Conservation (phyloP, 2,888 invertebrate species). For the Drosophila falleni region DNA sequence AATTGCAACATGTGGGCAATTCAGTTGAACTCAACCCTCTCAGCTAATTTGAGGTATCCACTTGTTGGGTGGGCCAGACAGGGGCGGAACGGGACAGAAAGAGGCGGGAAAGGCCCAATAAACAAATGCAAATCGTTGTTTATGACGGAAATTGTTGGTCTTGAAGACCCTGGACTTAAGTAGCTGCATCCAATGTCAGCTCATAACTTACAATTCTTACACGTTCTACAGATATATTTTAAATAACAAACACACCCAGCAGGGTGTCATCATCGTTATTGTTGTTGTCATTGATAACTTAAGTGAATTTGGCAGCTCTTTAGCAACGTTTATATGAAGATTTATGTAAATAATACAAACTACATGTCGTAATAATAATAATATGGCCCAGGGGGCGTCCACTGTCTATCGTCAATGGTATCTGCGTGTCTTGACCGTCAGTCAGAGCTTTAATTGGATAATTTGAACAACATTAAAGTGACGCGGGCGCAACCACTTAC, state of each 20-base stretch:
- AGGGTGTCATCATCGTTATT: slow-evolving; percentile 21
- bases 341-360: slow-evolving; percentile 77
- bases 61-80: neutral
- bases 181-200: slow-evolving; percentile 62
- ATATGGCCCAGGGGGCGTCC: slow-evolving; percentile 33
- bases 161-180: slow-evolving; percentile 42
- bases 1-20: slow-evolving; percentile 75
- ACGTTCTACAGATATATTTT: slow-evolving; percentile 18
- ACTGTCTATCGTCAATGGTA: slow-evolving; percentile 19
- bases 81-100: neutral
- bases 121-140: slow-evolving; percentile 73
- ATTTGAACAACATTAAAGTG: slow-evolving; percentile 58
- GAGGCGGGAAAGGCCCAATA: slow-evolving; percentile 37
- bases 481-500: slow-evolving; percentile 18
- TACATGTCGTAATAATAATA: slow-evolving; percentile 48
- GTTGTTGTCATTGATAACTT: slow-evolving; percentile 33
- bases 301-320: slow-evolving; percentile 48
- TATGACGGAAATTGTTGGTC: slow-evolving; percentile 63
- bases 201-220: slow-evolving; percentile 45
- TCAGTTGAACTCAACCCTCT: slow-evolving; percentile 28
- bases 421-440: slow-evolving; percentile 44
- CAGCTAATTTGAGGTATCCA: slow-evolving; percentile 27
- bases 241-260: slow-evolving; percentile 43
- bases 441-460: slow-evolving; percentile 70
- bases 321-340: slow-evolving; percentile 65